Conservation (phyloP, 2,113 vertebrate genomes). For the Tonatia bakeri region DNA sequence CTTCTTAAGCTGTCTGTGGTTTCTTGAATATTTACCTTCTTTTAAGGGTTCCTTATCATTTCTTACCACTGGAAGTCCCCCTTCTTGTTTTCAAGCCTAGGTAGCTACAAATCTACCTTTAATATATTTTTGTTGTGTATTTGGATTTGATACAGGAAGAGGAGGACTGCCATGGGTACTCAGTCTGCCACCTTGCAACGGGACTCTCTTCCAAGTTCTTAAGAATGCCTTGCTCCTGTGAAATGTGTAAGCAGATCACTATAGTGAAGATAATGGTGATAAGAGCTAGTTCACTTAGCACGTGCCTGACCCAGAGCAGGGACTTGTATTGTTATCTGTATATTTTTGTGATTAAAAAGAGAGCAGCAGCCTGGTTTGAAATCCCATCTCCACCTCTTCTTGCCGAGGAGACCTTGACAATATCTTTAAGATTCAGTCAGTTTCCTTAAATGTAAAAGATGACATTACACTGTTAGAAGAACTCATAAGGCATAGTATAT, state of each 20-base stretch:
- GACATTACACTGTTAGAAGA: background rate
- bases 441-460: background rate
- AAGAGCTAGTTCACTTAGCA: background rate
- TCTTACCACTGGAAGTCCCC: background rate
- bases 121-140: background rate
- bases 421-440: background rate
- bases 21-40: background rate
- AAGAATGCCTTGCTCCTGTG: background rate
- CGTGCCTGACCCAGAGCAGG: background rate
- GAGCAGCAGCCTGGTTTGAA: background rate
- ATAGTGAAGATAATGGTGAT: too few species aligned
- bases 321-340: background rate
- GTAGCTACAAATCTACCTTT: background rate
- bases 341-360: background rate
- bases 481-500: background rate
- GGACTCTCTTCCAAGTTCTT: background rate
- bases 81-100: background rate
- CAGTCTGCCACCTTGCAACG: background rate
- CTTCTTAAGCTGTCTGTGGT: background rate
- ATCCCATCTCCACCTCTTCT: background rate
- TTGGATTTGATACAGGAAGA: background rate
- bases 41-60: background rate
- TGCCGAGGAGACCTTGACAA: background rate
- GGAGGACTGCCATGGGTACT: background rate
- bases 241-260: background rate